Percentiles rank a stretch among this genome's conserved stretches.
Evolutionary conservation across 2,888 invertebrate genomes (phyloP).

Genomic region (Bhutanitis thaidina): DNA sequence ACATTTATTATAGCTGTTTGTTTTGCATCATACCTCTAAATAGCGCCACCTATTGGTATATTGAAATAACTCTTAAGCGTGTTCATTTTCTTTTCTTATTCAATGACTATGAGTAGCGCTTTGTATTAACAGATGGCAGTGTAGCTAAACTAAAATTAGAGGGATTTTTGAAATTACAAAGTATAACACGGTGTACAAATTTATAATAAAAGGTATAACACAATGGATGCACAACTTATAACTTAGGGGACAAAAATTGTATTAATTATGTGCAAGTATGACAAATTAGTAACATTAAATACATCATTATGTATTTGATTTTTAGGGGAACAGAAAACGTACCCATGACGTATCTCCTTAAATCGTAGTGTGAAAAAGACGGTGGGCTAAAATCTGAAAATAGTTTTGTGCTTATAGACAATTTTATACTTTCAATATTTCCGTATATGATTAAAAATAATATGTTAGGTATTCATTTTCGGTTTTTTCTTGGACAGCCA

Average conservation of each 20-base stretch:
- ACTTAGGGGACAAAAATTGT: background rate
- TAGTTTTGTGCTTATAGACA: conserved; percentile 3
- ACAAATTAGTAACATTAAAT: conserved; percentile 14
- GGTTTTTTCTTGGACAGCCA: no score
- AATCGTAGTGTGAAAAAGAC: conserved; percentile 50
- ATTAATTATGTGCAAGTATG: background rate
- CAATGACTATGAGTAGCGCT: background rate
- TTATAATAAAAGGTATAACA: background rate
- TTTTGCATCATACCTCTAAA: no score
- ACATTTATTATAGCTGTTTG: no score
- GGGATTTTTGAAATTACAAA: no score
- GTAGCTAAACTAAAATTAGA: no score
- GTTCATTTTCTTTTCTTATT: no score
- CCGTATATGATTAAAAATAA: no score
- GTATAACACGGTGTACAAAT: background rate
- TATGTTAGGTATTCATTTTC: no score
- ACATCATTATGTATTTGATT: conserved; percentile 5
- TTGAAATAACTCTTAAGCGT: background rate
- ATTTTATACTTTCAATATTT: no score
- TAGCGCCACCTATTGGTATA: conserved; percentile 1
- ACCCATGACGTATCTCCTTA: conserved; percentile 62
- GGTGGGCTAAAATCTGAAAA: conserved; percentile 62
- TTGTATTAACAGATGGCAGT: conserved; percentile 9
- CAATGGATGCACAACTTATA: background rate
- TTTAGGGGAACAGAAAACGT: conserved; percentile 37